These are phyloP conservation scores for Stichopus horrens DNA, from an alignment of 53 echinoderm and acorn worm genomes.

Conservation along the genomic window DNA sequence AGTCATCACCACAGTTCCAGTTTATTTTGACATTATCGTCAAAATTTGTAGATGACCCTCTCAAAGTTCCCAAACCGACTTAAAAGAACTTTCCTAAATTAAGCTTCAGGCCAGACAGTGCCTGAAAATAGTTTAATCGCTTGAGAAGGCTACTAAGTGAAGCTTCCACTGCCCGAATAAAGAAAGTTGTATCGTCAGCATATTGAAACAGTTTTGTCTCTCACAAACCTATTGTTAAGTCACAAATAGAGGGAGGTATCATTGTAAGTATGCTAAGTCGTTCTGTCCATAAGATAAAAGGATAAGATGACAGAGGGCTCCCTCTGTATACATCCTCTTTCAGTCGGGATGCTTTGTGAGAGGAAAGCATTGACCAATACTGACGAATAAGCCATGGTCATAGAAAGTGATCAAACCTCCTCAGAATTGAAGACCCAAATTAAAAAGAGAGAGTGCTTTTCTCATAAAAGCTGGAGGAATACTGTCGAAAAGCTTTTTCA, in stretches of 20 bases:
- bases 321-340: background rate
- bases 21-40: background rate
- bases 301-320: background rate
- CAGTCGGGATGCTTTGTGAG: background rate
- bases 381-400: background rate
- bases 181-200: background rate
- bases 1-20: background rate
- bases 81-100: background rate
- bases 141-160: background rate
- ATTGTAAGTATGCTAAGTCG: background rate
- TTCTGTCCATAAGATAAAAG: slow-evolving; percentile 1
- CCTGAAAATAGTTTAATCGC: background rate
- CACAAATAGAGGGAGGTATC: background rate
- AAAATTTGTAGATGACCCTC: background rate
- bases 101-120: background rate
- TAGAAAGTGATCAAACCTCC: background rate
- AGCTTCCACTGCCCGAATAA: background rate
- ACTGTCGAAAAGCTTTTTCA: background rate
- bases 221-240: background rate
- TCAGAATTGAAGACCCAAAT: background rate
- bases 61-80: background rate
- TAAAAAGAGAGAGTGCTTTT: background rate
- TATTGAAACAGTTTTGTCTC: background rate
- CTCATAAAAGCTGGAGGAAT: background rate
- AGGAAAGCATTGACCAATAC: background rate